These are phyloP conservation scores for Capitella teleta DNA, from an alignment of 1,140 invertebrate genomes.

Conservation along the genomic window DNA sequence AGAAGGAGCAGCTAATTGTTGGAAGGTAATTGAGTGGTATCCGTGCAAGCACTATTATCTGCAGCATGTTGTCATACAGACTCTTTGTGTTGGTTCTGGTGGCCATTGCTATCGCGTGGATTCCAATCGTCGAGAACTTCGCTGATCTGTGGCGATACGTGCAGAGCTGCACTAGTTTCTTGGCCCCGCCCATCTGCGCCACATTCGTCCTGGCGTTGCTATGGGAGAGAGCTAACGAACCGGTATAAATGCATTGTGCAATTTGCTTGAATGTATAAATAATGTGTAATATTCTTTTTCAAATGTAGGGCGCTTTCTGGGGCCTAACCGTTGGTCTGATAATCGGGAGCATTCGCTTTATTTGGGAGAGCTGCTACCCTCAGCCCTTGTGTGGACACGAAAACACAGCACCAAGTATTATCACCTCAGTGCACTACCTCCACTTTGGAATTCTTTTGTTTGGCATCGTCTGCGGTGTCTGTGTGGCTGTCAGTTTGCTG, in stretches of 20 bases:
- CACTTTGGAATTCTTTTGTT: constrained; percentile 43
- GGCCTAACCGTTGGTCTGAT: constrained; percentile 35
- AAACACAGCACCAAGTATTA: constrained; percentile 26
- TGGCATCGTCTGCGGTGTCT: constrained; percentile 24
- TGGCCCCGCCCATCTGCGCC: constrained; percentile 50
- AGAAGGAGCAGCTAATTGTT: constrained; percentile 43
- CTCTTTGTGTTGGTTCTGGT: constrained; percentile 45
- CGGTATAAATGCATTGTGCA: too few species aligned
- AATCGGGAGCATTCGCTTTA: constrained; percentile 33
- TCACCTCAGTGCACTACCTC: constrained; percentile 39
- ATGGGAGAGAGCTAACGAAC: constrained; percentile 47
- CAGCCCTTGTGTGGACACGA: constrained; percentile 36
- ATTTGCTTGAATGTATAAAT: too few species aligned
- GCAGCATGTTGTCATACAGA: too few species aligned
- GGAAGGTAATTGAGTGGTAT: constrained; percentile 40
- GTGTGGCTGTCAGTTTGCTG: constrained; percentile 31
- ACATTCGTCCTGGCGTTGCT: constrained; percentile 49
- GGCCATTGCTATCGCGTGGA: constrained; percentile 43
- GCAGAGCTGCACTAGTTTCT: constrained; percentile 48
- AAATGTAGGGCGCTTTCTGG: constrained; percentile 41
- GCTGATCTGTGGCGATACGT: constrained; percentile 51
- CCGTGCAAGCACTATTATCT: too few species aligned
- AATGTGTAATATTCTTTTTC: too few species aligned
- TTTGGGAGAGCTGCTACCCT: constrained; percentile 35
- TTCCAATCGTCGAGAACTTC: constrained; percentile 47